These are phyloP conservation scores for Clostera curtula DNA, from an alignment of 2,888 invertebrate genomes.

Conservation along the genomic window DNA sequence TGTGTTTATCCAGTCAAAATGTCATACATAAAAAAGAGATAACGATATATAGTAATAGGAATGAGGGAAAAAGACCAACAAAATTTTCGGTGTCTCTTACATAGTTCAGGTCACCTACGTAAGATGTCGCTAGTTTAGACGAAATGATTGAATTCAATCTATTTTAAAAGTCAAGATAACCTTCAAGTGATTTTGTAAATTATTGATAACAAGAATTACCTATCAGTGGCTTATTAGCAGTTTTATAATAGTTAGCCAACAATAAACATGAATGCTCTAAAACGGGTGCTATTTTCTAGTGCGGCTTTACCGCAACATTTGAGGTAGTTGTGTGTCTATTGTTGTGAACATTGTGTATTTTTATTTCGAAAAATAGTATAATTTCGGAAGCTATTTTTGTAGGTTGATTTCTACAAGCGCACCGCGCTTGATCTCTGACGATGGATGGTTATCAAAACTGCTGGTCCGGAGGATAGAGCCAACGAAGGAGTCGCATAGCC, in stretches of 20 bases:
- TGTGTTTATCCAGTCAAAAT: no score
- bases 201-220: conserved; percentile 57
- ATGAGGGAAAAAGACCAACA: no score
- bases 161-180: conserved; percentile 69
- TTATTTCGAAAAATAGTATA: conserved; percentile 31
- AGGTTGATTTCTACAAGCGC: conserved; percentile 59
- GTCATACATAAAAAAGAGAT: no score
- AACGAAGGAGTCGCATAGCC: conserved; percentile 96
- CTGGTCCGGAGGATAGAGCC: conserved; percentile 94
- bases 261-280: conserved; percentile 55
- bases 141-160: no score
- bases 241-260: conserved; percentile 19
- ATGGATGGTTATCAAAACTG: conserved; percentile 92
- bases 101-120: conserved; percentile 30
- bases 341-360: conserved; percentile 23
- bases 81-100: no score
- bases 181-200: conserved; percentile 71
- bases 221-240: conserved; percentile 30
- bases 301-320: conserved; percentile 49
- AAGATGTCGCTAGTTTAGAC: conserved; percentile 46
- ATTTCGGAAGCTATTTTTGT: conserved; percentile 38
- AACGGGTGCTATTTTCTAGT: conserved; percentile 47
- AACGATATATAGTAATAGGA: no score
- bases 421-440: conserved; percentile 61
- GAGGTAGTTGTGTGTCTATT: conserved; percentile 41